A percentile compares a stretch with the other conserved stretches of the same genome.
These are phyloP conservation scores for Threskiornis aethiopicus DNA, from an alignment of 2,797 vertebrate species.

Conservation along the genomic window DNA sequence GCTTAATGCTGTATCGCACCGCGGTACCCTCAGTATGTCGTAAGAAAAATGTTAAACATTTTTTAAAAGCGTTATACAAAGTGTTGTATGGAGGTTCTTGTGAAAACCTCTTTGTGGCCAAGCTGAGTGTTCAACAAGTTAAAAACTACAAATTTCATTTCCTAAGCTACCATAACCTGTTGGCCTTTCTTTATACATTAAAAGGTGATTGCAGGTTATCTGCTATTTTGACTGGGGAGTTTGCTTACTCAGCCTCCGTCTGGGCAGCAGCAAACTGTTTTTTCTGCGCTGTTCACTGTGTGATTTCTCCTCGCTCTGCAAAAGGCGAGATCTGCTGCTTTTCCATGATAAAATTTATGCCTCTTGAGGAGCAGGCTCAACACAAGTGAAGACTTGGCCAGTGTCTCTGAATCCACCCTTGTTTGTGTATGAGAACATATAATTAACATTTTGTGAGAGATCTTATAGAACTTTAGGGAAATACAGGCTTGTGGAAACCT, in stretches of 20 bases:
- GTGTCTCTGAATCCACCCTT: neutral
- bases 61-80: neutral
- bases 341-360: neutral
- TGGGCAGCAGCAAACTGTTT: neutral
- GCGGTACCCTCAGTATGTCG: accelerated
- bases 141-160: neutral
- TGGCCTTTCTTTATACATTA: neutral
- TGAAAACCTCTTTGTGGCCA: neutral
- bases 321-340: neutral
- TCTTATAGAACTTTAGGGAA: neutral
- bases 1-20: neutral
- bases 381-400: neutral
- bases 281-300: neutral
- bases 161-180: neutral
- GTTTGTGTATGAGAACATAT: neutral
- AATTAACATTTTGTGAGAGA: neutral
- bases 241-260: neutral
- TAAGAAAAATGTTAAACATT: neutral
- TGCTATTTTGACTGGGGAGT: accelerated
- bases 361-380: neutral
- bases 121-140: neutral
- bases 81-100: neutral
- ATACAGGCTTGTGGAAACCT: neutral
- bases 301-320: neutral
- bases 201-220: neutral